These are phyloP conservation scores for Hofmannophila pseudospretella DNA, from an alignment of 2,888 invertebrate species.

Conservation along the genomic window DNA sequence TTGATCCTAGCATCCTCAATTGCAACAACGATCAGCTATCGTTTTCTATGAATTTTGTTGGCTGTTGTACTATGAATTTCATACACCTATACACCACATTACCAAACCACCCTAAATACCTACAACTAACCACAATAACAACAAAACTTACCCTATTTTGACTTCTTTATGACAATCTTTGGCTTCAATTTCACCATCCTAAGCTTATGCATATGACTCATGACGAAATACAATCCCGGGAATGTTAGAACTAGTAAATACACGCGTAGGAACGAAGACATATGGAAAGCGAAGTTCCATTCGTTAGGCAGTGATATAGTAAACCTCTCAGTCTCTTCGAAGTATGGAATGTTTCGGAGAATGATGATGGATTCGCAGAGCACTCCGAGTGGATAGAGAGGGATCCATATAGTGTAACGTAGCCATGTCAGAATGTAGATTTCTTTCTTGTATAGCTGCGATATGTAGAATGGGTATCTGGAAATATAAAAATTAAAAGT, in stretches of 20 bases:
- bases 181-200: slow-evolving; percentile 82
- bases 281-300: slow-evolving; percentile 92
- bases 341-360: slow-evolving; percentile 90
- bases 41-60: no score
- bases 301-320: slow-evolving; percentile 88
- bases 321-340: slow-evolving; percentile 89
- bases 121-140: neutral
- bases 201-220: slow-evolving; percentile 90
- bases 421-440: slow-evolving; percentile 91
- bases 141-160: slow-evolving; percentile 44
- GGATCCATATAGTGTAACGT: slow-evolving; percentile 95
- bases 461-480: slow-evolving; percentile 96
- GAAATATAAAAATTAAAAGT: slow-evolving; percentile 56
- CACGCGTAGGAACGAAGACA: slow-evolving; percentile 86
- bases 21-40: no score
- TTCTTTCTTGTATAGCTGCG: slow-evolving; percentile 86
- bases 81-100: no score
- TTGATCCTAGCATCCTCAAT: no score
- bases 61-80: no score
- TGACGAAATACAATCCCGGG: slow-evolving; percentile 86
- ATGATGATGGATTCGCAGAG: slow-evolving; percentile 90
- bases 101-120: neutral
- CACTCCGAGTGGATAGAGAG: slow-evolving; percentile 93
- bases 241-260: slow-evolving; percentile 87
- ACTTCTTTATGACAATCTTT: slow-evolving; percentile 63